A percentile compares a stretch with the other conserved stretches of the same genome.
phyloP scores from a whole-genome alignment of 2,888 invertebrate species.

The Sylvicola cinctus region DNA sequence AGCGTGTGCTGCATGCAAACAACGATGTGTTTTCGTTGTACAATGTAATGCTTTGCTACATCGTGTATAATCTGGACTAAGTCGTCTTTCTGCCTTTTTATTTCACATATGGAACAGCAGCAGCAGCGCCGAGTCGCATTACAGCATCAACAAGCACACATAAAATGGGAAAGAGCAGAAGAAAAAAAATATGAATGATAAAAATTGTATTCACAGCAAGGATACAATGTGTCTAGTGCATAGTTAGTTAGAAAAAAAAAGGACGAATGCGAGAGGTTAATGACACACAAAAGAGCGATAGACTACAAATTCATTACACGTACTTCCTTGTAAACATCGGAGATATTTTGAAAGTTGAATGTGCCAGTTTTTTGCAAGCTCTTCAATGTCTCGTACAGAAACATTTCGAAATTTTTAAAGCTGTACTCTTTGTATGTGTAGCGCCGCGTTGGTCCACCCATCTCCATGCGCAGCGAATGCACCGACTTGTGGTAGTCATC shows the following conservation, averaged over 20 bases:
- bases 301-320: slow-evolving; percentile 20
- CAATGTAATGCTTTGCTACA: slow-evolving; percentile 60
- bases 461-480: slow-evolving; percentile 34
- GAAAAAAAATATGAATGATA: background rate
- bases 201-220: background rate
- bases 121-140: no score
- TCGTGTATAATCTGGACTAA: slow-evolving; percentile 25
- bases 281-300: no score
- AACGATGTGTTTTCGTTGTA: slow-evolving; percentile 71
- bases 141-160: no score
- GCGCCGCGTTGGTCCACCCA: slow-evolving; percentile 29
- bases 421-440: slow-evolving; percentile 45
- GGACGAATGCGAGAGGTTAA: no score
- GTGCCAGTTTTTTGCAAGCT: slow-evolving; percentile 51
- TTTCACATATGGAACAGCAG: slow-evolving; percentile 7
- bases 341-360: slow-evolving; percentile 38
- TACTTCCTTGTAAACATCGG: slow-evolving; percentile 41
- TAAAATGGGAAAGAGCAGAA: background rate
- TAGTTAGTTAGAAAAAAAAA: no score
- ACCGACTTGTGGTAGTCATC: slow-evolving; percentile 65
- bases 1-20: slow-evolving; percentile 78
- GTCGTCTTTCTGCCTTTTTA: slow-evolving; percentile 23
- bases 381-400: slow-evolving; percentile 68
- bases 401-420: slow-evolving; percentile 66
- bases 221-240: no score